Conservation (phyloP, 2,113 vertebrate species). For the Ctenodactylus gundi region DNA sequence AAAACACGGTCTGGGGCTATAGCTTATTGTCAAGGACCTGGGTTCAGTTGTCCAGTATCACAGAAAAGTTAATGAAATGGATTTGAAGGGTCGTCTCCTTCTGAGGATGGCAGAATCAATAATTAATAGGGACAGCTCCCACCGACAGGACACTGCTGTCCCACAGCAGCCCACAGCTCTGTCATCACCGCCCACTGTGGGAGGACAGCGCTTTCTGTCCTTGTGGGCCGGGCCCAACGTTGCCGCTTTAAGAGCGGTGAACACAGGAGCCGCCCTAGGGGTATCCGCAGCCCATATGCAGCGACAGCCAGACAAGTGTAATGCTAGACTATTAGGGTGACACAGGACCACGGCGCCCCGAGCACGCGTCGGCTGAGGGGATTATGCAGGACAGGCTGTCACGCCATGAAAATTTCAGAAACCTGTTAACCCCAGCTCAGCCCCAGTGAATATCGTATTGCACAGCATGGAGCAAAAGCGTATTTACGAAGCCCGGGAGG, state of each 20-base stretch:
- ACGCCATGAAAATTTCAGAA: constrained; percentile 95
- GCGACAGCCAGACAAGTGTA: constrained; percentile 97
- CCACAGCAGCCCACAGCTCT: too few relatives aligned
- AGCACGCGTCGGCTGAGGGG: constrained; percentile 91
- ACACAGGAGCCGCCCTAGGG: constrained; percentile 95
- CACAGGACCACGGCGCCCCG: constrained; percentile 91
- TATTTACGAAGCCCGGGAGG: constrained; percentile 94
- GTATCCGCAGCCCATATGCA: constrained; percentile 96
- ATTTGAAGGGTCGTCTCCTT: too few relatives aligned
- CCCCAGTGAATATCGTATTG: constrained; percentile 96
- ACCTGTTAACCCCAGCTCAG: constrained; percentile 95
- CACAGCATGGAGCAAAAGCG: constrained; percentile 85
- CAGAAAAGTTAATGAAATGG: too few relatives aligned
- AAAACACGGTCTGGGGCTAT: too few relatives aligned
- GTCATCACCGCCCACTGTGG: constrained; percentile 86
- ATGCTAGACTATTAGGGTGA: constrained; percentile 97
- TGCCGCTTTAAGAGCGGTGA: constrained; percentile 96
- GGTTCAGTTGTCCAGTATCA: too few relatives aligned
- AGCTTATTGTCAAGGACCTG: too few relatives aligned
- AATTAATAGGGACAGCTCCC: too few relatives aligned
- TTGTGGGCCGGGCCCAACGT: constrained; percentile 94
- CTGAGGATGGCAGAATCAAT: too few relatives aligned
- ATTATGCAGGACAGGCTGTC: constrained; percentile 93
- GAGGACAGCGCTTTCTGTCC: constrained; percentile 91
- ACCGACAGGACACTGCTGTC: too few relatives aligned